Conservation (phyloP, 2,888 invertebrate species). For the Agonopterix alstromeriana region DNA sequence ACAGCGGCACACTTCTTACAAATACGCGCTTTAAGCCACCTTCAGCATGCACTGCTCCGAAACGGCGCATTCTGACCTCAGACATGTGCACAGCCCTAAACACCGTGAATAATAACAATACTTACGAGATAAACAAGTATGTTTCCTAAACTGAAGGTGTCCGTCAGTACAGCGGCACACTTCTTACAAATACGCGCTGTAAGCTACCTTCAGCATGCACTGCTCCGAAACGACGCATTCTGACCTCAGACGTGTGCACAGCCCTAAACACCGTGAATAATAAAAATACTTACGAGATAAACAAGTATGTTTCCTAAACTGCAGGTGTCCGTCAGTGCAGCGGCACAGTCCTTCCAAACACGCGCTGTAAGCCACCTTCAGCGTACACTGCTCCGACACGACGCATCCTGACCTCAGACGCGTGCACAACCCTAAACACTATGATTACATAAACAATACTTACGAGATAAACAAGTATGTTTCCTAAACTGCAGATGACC, state of each 20-base stretch:
- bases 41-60: slow-evolving; percentile 92
- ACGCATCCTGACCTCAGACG: slow-evolving; percentile 90
- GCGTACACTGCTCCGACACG: slow-evolving; percentile 89
- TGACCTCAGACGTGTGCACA: slow-evolving; percentile 83
- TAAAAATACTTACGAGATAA: slow-evolving; percentile 86
- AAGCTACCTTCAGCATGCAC: slow-evolving; percentile 91
- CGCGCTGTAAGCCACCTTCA: slow-evolving; percentile 92
- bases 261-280: too few relatives aligned
- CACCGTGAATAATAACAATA: slow-evolving; percentile 27
- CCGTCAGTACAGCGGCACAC: slow-evolving; percentile 90
- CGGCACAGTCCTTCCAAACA: slow-evolving; percentile 90
- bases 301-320: slow-evolving; percentile 93
- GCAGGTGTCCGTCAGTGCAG: slow-evolving; percentile 89
- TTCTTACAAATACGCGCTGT: slow-evolving; percentile 90
- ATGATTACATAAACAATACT: slow-evolving; percentile 56
- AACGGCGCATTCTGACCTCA: slow-evolving; percentile 89
- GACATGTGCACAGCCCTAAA: slow-evolving; percentile 62
- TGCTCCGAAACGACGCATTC: slow-evolving; percentile 90
- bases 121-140: slow-evolving; percentile 95
- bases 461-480: slow-evolving; percentile 93
- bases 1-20: slow-evolving; percentile 90
- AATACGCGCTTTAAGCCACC: slow-evolving; percentile 91
- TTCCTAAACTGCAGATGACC: slow-evolving; percentile 91
- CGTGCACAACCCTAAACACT: too few relatives aligned
- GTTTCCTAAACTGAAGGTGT: slow-evolving; percentile 90